phyloP scores from a whole-genome alignment of 1,140 invertebrate species.

The Caenorhabditis elegans region DNA sequence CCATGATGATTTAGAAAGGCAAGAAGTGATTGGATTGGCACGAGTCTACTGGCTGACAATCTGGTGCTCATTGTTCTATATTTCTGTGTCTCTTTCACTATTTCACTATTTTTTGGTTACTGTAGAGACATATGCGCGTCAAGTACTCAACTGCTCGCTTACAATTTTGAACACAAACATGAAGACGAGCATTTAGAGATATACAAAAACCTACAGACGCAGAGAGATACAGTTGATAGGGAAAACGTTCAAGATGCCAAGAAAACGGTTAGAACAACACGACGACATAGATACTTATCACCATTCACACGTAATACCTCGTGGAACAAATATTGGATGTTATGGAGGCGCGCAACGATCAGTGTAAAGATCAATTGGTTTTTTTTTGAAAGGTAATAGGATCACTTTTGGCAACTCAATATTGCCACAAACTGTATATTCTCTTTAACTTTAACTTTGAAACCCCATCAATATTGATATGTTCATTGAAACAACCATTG shows the following conservation, averaged over 20 bases:
- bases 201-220: background rate
- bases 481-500: too few species aligned
- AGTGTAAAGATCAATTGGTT: background rate
- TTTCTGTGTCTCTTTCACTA: background rate
- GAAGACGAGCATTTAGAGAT: background rate
- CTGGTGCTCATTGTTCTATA: too few species aligned
- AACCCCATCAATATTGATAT: too few species aligned
- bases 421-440: too few species aligned
- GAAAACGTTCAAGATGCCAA: background rate
- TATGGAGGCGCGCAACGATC: background rate
- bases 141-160: background rate
- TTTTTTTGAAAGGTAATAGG: too few species aligned
- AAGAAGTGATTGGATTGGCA: background rate
- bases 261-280: background rate
- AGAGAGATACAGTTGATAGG: background rate
- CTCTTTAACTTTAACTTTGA: too few species aligned
- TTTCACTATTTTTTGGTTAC: background rate
- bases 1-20: background rate
- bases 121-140: constrained; percentile 19
- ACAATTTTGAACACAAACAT: constrained; percentile 1
- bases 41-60: too few species aligned
- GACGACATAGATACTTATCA: constrained; percentile 24
- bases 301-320: background rate
- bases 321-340: background rate
- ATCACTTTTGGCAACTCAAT: too few species aligned